These are phyloP conservation scores for Ptychochromis oligacanthus DNA, from an alignment of 2,113 vertebrate species.

Conservation along the genomic window DNA sequence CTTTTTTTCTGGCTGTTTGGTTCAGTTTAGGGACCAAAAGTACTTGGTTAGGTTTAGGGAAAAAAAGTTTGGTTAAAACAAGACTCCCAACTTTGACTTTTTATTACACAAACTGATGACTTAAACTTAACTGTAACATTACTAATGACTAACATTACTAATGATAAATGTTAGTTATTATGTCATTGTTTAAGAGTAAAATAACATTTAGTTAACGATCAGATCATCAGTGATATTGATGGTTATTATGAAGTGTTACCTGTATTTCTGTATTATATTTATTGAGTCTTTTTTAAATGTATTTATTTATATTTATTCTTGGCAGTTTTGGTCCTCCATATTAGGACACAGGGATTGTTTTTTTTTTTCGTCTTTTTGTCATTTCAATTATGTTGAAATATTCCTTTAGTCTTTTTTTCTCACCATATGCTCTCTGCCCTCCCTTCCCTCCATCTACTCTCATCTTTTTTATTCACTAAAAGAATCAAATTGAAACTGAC, in stretches of 20 bases:
- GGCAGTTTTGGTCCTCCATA: not conserved
- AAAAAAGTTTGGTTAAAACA: too few relatives aligned
- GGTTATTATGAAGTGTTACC: not conserved
- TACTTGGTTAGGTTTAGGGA: too few relatives aligned
- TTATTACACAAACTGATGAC: too few relatives aligned
- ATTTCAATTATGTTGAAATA: not conserved
- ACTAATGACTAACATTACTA: too few relatives aligned
- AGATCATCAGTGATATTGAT: not conserved
- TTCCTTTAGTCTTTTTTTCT: not conserved
- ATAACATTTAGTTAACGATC: not conserved
- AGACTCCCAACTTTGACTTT: too few relatives aligned
- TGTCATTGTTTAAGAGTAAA: not conserved
- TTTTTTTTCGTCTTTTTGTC: not conserved
- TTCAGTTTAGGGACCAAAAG: too few relatives aligned
- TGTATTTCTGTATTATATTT: not conserved
- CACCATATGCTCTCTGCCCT: not conserved
- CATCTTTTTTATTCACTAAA: not conserved
- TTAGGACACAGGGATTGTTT: accelerated
- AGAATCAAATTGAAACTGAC: not conserved
- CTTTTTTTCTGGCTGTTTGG: too few relatives aligned
- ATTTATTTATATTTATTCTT: not conserved
- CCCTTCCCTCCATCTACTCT: not conserved
- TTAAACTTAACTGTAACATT: too few relatives aligned
- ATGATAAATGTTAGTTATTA: too few relatives aligned
- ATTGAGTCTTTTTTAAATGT: not conserved